Evolutionary conservation across 1,140 invertebrate genomes (phyloP), one percentile per base, ranked within the genome.

Genomic region (Tetragnatha versicolor): DNA sequence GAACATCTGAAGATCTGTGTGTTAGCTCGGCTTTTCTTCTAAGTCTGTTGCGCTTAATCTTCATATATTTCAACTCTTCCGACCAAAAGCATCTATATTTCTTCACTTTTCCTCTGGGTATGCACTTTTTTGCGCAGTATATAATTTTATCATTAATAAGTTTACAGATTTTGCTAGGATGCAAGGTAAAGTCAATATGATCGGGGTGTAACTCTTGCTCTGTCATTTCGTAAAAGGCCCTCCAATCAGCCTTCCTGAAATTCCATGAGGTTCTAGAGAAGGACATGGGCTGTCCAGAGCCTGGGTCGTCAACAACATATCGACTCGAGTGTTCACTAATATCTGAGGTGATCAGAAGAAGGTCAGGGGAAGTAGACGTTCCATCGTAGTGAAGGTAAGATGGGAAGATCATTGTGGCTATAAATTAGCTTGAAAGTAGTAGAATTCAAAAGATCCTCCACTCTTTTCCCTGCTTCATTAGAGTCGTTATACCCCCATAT

Each of bases 21-120:
- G 29, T 53, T 29, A 69, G 33, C 17, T 69, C 66, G 12, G 66
- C 66, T n/a, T 47, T 66, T 47, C 25, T 47, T n/a, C 63, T 66
- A 1, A 66, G 25, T 55, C 33, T 37, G 17, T 53, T 29, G 1
- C 66, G 17, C n/a, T 53, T 51, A 12, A 9, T 37, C 14, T 55
- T 69, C 29, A 29, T 27, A 10, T 51, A 17, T 47, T 22, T 25
- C 7, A 69, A 53, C 17, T 70, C 20, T 3, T 53, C 45, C 20
- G 37, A 37, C 45, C 47, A 35, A 27, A 35, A 53, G 27, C 17
- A 55, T 9, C 31, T 3, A 29, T 53, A 70, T 17, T n/a, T 25
- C 14, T 22, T 70, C 17, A 33, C 45, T 20, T 37, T 70, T 17
- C 27, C 17, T 29, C 31, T 49, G 0, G 47, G 47, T 3, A 70